These are phyloP conservation scores for Eurystomus gularis DNA, from an alignment of 2,113 vertebrate genomes.

Conservation along the genomic window DNA sequence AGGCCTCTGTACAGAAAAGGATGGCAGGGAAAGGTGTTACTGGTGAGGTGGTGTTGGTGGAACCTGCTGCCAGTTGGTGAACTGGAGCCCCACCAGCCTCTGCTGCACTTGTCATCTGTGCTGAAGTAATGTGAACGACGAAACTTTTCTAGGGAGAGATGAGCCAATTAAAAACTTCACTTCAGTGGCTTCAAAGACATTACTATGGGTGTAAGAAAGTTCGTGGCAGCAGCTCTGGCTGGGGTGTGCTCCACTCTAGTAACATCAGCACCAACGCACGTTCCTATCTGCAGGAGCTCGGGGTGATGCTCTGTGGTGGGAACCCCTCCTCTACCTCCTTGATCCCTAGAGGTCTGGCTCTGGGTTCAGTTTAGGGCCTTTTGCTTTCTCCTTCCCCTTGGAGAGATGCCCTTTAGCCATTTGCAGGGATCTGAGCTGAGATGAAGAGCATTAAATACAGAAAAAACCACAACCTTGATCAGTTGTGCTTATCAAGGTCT, in stretches of 20 bases:
- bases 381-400: background rate
- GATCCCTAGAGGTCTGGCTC: background rate
- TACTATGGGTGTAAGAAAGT: background rate
- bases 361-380: background rate
- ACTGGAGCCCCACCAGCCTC: too few relatives aligned
- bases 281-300: background rate
- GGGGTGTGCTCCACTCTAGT: background rate
- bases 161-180: background rate
- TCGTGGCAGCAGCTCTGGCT: background rate
- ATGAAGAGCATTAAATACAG: background rate
- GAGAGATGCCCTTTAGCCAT: background rate
- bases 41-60: background rate
- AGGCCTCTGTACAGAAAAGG: background rate
- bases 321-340: background rate
- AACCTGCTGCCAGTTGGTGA: too few relatives aligned
- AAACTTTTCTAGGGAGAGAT: too few relatives aligned
- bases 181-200: background rate
- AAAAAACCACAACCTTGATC: background rate
- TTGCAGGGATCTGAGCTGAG: background rate
- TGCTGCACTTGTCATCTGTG: too few relatives aligned
- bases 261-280: background rate
- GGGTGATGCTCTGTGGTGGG: accelerated
- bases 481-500: background rate
- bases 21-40: background rate
- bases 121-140: too few relatives aligned